phyloP scores from a whole-genome alignment of 1,140 invertebrate genomes.

The Bombus affinis region DNA sequence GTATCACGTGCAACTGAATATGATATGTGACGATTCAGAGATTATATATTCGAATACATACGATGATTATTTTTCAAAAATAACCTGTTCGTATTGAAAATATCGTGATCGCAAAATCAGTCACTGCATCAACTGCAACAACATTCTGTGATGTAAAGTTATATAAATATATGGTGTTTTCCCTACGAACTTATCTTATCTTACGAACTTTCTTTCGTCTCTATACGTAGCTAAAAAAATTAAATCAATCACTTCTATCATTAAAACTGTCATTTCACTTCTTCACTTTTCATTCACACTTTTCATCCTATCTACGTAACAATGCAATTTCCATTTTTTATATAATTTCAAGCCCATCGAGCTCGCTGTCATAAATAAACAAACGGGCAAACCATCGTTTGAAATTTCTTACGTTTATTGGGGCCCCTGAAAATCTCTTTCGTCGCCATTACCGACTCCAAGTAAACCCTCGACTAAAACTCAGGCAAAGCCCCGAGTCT shows the following conservation, averaged over 20 bases:
- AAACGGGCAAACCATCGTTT: not conserved
- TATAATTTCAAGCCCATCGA: not conserved
- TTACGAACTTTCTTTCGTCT: too few relatives aligned
- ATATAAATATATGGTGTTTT: too few relatives aligned
- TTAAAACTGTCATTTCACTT: not conserved
- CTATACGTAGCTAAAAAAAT: too few relatives aligned
- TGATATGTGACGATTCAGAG: too few relatives aligned
- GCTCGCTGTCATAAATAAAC: not conserved
- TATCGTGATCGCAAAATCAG: too few relatives aligned
- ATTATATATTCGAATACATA: too few relatives aligned
- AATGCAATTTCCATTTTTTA: not conserved
- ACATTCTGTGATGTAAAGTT: too few relatives aligned
- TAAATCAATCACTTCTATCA: not conserved
- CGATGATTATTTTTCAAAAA: too few relatives aligned
- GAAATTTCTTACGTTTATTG: slow-evolving; percentile 12
- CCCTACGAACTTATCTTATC: too few relatives aligned
- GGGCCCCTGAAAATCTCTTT: not conserved
- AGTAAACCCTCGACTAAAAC: not conserved
- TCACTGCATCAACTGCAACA: too few relatives aligned
- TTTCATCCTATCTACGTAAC: not conserved
- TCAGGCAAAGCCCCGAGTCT: not conserved
- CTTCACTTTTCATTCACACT: not conserved
- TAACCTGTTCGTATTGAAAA: too few relatives aligned
- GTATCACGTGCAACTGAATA: too few relatives aligned
- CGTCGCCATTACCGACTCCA: not conserved